A percentile compares a stretch with the other conserved stretches of the same genome.
Evolutionary conservation across 2,888 invertebrate genomes (phyloP).

Genomic region (Epirrhoe alternata): DNA sequence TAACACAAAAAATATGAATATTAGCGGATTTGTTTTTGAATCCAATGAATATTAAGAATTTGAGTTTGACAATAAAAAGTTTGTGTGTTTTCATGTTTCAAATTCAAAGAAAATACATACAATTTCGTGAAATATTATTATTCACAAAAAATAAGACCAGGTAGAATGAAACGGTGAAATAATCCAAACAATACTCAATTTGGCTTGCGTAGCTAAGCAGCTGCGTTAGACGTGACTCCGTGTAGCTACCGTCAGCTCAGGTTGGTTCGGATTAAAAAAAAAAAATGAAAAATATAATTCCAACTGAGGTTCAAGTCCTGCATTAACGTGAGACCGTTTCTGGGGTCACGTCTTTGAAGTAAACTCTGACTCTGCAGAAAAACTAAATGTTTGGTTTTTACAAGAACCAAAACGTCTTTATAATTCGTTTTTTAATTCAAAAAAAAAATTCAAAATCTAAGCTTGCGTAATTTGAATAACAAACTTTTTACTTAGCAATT

Average conservation of each 20-base stretch:
- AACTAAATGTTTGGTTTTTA: background rate
- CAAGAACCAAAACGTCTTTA: background rate
- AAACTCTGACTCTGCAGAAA: conserved; percentile 28
- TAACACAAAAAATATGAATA: background rate
- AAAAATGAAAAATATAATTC: conserved; percentile 42
- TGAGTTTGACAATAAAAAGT: background rate
- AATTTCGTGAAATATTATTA: conserved; percentile 25
- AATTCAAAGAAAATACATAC: conserved; percentile 2
- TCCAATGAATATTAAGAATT: background rate
- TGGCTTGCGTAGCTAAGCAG: conserved; percentile 59
- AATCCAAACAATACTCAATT: conserved; percentile 61
- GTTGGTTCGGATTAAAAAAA: conserved; percentile 57
- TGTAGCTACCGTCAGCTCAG: conserved; percentile 49
- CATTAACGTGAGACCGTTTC: conserved; percentile 52
- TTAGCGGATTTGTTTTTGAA: background rate
- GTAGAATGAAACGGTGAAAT: conserved; percentile 47
- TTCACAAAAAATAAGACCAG: conserved; percentile 38
- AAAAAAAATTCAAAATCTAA: background rate
- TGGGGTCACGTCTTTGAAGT: conserved; percentile 53
- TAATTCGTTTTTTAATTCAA: background rate
- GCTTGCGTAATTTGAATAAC: background rate
- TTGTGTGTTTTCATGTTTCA: background rate
- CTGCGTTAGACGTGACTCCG: conserved; percentile 63
- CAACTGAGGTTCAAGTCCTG: conserved; percentile 41
- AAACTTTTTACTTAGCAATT: no score